Evolutionary conservation across 2,888 invertebrate genomes (phyloP).

Genomic region (Drosophila niveifrons): DNA sequence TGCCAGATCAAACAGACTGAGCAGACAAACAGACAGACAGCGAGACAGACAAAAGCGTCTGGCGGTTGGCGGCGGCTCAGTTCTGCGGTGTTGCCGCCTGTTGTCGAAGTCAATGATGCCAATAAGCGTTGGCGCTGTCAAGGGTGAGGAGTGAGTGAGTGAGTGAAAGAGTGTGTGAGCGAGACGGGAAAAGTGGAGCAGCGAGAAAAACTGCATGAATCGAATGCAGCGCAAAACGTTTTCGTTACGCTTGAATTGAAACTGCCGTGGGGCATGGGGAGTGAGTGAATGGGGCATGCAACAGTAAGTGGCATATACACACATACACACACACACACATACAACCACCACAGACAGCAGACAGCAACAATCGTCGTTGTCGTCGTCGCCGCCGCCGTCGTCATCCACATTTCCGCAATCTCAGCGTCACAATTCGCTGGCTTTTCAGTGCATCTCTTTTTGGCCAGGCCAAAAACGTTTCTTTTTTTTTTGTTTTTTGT

Average conservation of each 20-base stretch:
- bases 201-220: conserved; percentile 41
- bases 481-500: conserved; percentile 23
- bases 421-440: conserved; percentile 70
- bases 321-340: conserved; percentile 18
- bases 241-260: conserved; percentile 76
- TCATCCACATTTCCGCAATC: conserved; percentile 48
- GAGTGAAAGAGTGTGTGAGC: background rate
- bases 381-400: conserved; percentile 20
- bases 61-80: conserved; percentile 61
- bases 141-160: background rate
- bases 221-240: conserved; percentile 70
- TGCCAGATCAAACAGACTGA: conserved; percentile 51
- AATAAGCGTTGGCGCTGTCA: conserved; percentile 59
- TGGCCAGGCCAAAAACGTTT: conserved; percentile 24
- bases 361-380: conserved; percentile 38
- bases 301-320: conserved; percentile 29
- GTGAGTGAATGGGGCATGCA: conserved; percentile 17
- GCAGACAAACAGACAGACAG: conserved; percentile 36
- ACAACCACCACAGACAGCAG: conserved; percentile 23
- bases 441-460: conserved; percentile 60
- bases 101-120: conserved; percentile 75
- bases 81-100: conserved; percentile 70
- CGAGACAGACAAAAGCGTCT: conserved; percentile 55
- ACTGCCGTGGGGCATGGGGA: conserved; percentile 41
- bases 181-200: background rate